These are phyloP conservation scores for Lycocerus yunnanus DNA, from an alignment of 2,888 invertebrate species.

Conservation along the genomic window DNA sequence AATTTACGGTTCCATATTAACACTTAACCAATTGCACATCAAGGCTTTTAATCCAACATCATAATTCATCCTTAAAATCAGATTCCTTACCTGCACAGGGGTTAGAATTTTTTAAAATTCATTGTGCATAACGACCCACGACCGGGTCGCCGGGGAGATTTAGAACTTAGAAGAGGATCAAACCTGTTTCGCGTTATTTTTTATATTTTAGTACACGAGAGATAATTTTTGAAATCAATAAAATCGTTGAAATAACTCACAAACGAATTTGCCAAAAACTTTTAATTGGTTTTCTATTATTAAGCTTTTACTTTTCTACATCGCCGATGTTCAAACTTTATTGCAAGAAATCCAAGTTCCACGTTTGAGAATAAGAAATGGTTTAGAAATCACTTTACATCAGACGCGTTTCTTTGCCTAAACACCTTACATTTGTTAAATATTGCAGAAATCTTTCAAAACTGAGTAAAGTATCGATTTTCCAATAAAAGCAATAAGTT, in stretches of 20 bases:
- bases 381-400: not conserved
- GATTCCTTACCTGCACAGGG: not conserved
- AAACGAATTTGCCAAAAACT: not conserved
- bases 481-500: constrained; percentile 5
- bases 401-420: not conserved
- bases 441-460: not conserved
- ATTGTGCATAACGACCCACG: not conserved
- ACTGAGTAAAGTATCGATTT: not conserved
- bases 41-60: not conserved
- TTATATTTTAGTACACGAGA: too few relatives aligned
- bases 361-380: not conserved
- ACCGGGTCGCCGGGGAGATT: too few relatives aligned
- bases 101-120: not conserved
- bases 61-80: not conserved
- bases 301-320: not conserved
- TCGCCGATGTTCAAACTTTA: not conserved
- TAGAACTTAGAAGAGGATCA: not conserved
- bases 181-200: too few relatives aligned
- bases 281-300: not conserved
- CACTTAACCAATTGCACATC: not conserved
- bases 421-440: not conserved
- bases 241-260: not conserved
- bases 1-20: not conserved
- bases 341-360: not conserved
- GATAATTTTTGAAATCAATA: not conserved